A percentile compares a stretch with the other conserved stretches of the same genome.
Conservation (phyloP, 2,888 invertebrate genomes). For the Cabera pusaria region DNA sequence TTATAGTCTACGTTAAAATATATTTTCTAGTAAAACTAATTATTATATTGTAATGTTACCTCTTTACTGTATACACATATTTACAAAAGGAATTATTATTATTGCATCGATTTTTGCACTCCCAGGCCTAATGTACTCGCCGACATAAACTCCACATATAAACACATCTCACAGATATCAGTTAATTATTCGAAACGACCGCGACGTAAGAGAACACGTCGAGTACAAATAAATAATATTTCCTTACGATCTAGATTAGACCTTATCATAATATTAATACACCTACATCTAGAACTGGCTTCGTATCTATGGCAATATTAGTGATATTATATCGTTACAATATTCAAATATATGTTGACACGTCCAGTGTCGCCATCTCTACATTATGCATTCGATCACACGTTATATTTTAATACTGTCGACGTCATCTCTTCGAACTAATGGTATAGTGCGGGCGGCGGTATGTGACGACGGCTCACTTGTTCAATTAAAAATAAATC, state of each 20-base stretch:
- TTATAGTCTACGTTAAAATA: constrained; percentile 52
- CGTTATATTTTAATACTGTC: constrained; percentile 72
- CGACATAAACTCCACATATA: constrained; percentile 31
- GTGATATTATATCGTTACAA: constrained; percentile 43
- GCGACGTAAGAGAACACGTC: constrained; percentile 13
- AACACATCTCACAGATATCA: constrained; percentile 38
- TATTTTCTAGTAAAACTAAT: constrained; percentile 39
- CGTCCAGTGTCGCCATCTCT: constrained; percentile 34
- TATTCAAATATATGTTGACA: constrained; percentile 37
- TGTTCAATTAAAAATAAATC: constrained; percentile 14
- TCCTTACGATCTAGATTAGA: constrained; percentile 33
- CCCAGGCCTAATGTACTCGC: constrained; percentile 31
- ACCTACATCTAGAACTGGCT: constrained; percentile 51
- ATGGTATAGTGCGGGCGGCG: constrained; percentile 43
- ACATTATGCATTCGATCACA: constrained; percentile 63
- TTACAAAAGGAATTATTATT: constrained; percentile 72
- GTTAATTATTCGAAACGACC: constrained; percentile 27
- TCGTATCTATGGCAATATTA: constrained; percentile 50
- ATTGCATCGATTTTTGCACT: constrained; percentile 52
- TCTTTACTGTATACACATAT: constrained; percentile 75
- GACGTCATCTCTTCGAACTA: constrained; percentile 49
- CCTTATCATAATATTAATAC: constrained; percentile 30
- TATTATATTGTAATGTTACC: constrained; percentile 57
- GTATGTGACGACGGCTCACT: constrained; percentile 42
- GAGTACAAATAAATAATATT: constrained; percentile 38